Evolutionary conservation across 1,140 invertebrate genomes (phyloP), one percentile per base, ranked within the genome.

Genomic region (Odontomachus brunneus): DNA sequence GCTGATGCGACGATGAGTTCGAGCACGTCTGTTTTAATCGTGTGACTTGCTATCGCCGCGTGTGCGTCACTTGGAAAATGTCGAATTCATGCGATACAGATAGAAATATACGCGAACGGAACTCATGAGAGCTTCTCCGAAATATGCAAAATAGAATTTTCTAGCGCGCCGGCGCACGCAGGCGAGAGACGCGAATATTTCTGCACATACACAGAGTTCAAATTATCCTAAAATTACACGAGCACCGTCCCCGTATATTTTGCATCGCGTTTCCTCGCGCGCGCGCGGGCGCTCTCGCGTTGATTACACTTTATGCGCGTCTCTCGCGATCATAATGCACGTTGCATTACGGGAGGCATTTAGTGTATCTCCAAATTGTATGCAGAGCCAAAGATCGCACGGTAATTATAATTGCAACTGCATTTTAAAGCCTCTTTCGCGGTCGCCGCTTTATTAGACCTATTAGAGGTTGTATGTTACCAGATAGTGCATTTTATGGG

Each of bases 151-250:
- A 80, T 80, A 80, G 65, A 80, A 80, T 80, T 80, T 57, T 80
- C 75, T 69, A 71, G 75, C 51, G 51, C 29, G 75, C 3, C 38
- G 38, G 38, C 38, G 9, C 38, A 57, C 65, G 33, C 26, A 33
- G 69, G 17, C 33, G 60, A 76, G 74, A 76, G 65, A 80, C n/a
- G 75, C 22, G 53, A 80, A 80, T 80, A 80, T 80, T 71, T 80
- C 65, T 80, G 65, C 53, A 51, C 65, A 53, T 71, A 80, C 24
- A 71, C 65, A 71, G 75, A 80, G 67, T 76, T 72, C 38, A 67
- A 69, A 83, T 80, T 85, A 71, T 62, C 67, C n/a, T 33, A 71
- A 84, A 73, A 84, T 84, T 86, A 69, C 65, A 80, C 65, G 51
- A 19, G 29, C 49, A 65, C 26, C 33, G 71, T 76, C 15, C 73